These are phyloP conservation scores for Hemibagrus guttatus DNA, from an alignment of 2,797 vertebrate genomes.

Conservation along the genomic window DNA sequence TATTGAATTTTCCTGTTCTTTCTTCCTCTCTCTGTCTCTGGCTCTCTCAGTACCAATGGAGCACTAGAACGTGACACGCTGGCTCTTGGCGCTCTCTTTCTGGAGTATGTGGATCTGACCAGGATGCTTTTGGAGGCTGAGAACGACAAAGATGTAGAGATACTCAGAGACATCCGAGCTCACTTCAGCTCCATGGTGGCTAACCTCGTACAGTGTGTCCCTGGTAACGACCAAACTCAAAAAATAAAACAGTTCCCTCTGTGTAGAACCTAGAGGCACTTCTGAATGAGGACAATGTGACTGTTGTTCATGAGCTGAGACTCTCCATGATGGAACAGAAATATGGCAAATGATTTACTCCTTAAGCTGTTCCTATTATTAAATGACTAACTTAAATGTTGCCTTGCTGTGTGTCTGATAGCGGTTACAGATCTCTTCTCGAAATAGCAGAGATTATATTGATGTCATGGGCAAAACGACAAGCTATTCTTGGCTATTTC, in stretches of 20 bases:
- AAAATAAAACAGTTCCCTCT: slow-evolving; percentile 66
- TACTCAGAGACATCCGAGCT: slow-evolving; percentile 96
- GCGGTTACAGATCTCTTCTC: not conserved
- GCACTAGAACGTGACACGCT: slow-evolving; percentile 93
- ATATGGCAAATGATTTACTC: not conserved
- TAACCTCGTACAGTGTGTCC: slow-evolving; percentile 97
- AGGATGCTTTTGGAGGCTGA: slow-evolving; percentile 98
- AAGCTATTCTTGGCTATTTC: not conserved
- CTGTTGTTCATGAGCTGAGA: not conserved
- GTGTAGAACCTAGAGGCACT: not conserved
- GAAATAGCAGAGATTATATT: slow-evolving; percentile 24
- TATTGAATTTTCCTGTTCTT: not conserved
- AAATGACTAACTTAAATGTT: not conserved
- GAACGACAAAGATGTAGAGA: slow-evolving; percentile 97
- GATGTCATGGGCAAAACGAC: not conserved
- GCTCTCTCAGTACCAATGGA: slow-evolving; percentile 87
- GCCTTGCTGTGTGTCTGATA: slow-evolving; percentile 14
- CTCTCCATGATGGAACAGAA: not conserved
- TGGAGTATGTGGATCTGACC: slow-evolving; percentile 96
- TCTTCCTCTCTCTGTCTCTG: slow-evolving; percentile 16
- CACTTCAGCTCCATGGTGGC: slow-evolving; percentile 99
- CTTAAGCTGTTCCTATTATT: slow-evolving; percentile 2
- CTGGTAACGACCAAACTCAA: slow-evolving; percentile 82
- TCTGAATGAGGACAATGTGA: not conserved
- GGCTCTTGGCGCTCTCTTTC: slow-evolving; percentile 93